Base-by-base conservation (phyloP, 1,140 invertebrate genomes). In the Nephila pilipes region DNA sequence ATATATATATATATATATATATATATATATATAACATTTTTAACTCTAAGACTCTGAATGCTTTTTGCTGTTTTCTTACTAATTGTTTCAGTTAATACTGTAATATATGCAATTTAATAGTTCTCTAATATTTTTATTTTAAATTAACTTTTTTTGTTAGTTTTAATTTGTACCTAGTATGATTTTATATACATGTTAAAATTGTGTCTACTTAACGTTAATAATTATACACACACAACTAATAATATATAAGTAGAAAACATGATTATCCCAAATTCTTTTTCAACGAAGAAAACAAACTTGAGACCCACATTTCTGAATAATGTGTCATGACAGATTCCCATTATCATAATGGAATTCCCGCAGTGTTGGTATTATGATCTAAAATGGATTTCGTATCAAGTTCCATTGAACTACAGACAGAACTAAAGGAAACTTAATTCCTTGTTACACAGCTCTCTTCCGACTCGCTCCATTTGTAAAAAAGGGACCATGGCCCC, bases 331-430 rank as follows among this genome's bases (percentile, higher is more conserved):
- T 36, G 65, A 75, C 65, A 32, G 65, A 32, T 75, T 29, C 63
- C 65, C 65, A 69, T 75, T 75, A 32, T 18, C 65, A 32, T 29
- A 75, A 36, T 75, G 14, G 65, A 75, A 75, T 75, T 32, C 65
- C 65, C 65, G 29, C 65, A 29, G 65, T 75, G 65, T 75, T 29
- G 65, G 32, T 75, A 83, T 55, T 55, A 25, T 29, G 36, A 83
- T 25, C 22, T 10, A 36, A 83, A 83, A n/a, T n/a, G 54, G 36
- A 54, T 83, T 46, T 83, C n/a, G 80, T 83, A 83, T 54, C 54
- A 54, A 83, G 22, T 54, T 55, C 38, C 14, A 36, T 20, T 80
- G 32, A 36, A 36, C 46, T 46, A 10, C 20, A 12, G 57, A 58
- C 57, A 58, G 57, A 29, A 29, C 29, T 29, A 32, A 29, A 75